phyloP scores from a whole-genome alignment of 2,113 vertebrate genomes.

The Okapia johnstoni region DNA sequence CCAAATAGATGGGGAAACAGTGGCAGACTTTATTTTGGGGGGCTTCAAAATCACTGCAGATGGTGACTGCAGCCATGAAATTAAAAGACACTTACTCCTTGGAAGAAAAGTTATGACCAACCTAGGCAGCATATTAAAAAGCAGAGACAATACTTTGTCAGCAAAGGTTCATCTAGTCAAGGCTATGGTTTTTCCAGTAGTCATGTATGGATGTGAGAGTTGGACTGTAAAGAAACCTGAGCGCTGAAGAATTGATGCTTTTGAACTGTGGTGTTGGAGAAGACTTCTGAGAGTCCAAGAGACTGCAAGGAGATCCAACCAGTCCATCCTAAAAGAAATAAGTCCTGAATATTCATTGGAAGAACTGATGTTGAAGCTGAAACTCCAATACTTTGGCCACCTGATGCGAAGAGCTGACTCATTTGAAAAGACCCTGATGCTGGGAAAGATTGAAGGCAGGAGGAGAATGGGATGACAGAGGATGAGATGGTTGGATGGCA shows the following conservation, averaged over 20 bases:
- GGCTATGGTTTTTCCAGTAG: not conserved
- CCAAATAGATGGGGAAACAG: not conserved
- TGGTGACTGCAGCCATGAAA: not conserved
- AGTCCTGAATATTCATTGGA: not conserved
- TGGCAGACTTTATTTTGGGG: not conserved
- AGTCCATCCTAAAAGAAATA: not conserved
- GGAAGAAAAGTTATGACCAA: not conserved
- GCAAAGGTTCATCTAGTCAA: not conserved
- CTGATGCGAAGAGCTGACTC: not conserved
- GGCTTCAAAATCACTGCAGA: not conserved
- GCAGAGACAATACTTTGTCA: not conserved
- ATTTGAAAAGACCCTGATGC: not conserved
- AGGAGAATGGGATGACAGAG: not conserved
- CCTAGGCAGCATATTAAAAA: not conserved
- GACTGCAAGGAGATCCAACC: not conserved
- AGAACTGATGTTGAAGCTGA: not conserved
- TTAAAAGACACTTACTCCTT: not conserved
- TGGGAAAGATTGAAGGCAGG: not conserved
- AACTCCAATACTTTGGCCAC: not conserved
- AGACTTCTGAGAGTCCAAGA: not conserved
- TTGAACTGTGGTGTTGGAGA: not conserved
- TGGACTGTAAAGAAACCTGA: not conserved
- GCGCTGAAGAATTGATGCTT: accelerated
- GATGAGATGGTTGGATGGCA: not conserved
- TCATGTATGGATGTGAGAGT: not conserved